Evolutionary conservation across 2,888 invertebrate species (phyloP).

Genomic region (Melinaea marsaeus): DNA sequence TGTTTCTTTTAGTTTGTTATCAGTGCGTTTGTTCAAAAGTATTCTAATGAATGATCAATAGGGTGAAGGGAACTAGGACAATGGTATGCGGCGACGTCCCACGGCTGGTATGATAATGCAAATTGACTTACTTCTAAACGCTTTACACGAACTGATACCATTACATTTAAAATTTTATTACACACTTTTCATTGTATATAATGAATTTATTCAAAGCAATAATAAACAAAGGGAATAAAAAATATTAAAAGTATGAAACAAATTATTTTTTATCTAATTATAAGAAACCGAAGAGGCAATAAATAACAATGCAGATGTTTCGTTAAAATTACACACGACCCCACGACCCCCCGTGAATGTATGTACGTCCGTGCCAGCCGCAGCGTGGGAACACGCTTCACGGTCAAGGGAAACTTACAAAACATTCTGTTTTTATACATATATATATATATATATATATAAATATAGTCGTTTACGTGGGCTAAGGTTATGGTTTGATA

Average conservation of each 20-base stretch:
- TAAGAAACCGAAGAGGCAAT: background rate
- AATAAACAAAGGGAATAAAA: too few relatives aligned
- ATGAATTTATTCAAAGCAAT: too few relatives aligned
- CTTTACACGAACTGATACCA: constrained; percentile 3
- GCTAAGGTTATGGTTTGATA: too few relatives aligned
- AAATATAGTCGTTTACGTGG: constrained; percentile 8
- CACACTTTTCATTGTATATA: too few relatives aligned
- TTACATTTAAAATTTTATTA: background rate
- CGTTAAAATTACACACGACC: background rate
- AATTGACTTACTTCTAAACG: constrained; percentile 4
- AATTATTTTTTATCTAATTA: background rate
- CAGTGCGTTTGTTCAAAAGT: too few relatives aligned
- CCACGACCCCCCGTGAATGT: constrained; percentile 5
- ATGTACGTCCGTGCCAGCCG: constrained; percentile 24
- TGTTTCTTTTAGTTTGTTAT: too few relatives aligned
- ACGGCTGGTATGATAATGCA: constrained; percentile 15
- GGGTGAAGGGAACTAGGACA: constrained; percentile 33
- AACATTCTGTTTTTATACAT: constrained; percentile 14
- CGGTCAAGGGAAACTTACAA: constrained; percentile 26
- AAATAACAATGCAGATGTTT: constrained; percentile 4
- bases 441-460: background rate
- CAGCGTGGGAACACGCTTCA: constrained; percentile 29
- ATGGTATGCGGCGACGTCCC: constrained; percentile 37
- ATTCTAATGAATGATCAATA: constrained; percentile 5
- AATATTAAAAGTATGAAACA: too few relatives aligned